These are phyloP conservation scores for Neria commutata DNA, from an alignment of 2,888 invertebrate genomes.

Conservation along the genomic window DNA sequence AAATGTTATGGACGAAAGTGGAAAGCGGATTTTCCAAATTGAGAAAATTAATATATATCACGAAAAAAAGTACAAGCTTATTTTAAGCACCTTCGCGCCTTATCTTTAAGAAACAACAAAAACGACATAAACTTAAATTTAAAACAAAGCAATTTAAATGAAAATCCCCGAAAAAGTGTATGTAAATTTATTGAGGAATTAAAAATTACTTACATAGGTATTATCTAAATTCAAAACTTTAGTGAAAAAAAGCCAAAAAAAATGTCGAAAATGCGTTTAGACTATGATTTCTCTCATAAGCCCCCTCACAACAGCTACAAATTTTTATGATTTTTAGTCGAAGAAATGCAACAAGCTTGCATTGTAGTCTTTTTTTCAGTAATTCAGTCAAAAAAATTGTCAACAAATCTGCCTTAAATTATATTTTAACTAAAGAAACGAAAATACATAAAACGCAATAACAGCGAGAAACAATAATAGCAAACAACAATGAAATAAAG, in stretches of 20 bases:
- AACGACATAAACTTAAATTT: conserved; percentile 37
- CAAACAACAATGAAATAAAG: conserved; percentile 2
- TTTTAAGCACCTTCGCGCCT: conserved; percentile 77
- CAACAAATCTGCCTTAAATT: conserved; percentile 74
- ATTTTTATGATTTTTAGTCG: conserved; percentile 37
- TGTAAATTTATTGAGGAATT: conserved; percentile 40
- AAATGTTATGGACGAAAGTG: conserved; percentile 34
- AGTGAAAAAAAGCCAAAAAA: too few species aligned
- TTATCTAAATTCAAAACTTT: too few species aligned
- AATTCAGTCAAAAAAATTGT: conserved; percentile 66
- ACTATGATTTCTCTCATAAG: conserved; percentile 39
- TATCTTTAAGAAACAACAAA: conserved; percentile 68
- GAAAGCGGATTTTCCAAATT: conserved; percentile 41
- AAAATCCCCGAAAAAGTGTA: conserved; percentile 16
- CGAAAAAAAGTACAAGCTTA: conserved; percentile 75
- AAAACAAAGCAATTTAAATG: conserved; percentile 29
- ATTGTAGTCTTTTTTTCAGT: conserved; percentile 59
- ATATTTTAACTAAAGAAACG: conserved; percentile 52
- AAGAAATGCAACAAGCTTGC: conserved; percentile 45
- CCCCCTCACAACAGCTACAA: conserved; percentile 32
- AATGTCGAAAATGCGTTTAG: conserved; percentile 43
- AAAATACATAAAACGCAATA: conserved; percentile 1
- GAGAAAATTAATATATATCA: too few species aligned
- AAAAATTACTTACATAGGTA: too few species aligned
- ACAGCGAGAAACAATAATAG: conserved; percentile 2